These are phyloP conservation scores for Enteromius unitaeniatus DNA, from an alignment of 2,797 vertebrate species.

Conservation along the genomic window DNA sequence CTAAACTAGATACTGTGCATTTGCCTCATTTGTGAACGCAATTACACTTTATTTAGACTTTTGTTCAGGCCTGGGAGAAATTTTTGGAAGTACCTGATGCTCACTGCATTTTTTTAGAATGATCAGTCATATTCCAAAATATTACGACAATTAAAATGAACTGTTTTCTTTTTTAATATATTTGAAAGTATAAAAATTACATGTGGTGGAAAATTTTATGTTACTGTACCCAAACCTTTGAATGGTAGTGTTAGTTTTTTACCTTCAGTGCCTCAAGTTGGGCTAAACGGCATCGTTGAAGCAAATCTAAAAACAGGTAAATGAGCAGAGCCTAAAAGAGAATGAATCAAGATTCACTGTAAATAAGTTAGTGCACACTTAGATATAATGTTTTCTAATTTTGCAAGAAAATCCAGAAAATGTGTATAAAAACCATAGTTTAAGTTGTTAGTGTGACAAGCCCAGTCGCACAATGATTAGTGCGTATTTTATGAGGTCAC, in stretches of 20 bases:
- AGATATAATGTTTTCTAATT: neutral
- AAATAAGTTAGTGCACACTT: neutral
- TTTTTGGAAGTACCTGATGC: neutral
- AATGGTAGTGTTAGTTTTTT: neutral
- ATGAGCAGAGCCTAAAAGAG: conserved; percentile 73
- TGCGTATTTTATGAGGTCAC: too few species aligned
- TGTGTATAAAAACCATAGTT: neutral
- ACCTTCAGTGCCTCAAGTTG: conserved; percentile 76
- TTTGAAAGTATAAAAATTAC: neutral
- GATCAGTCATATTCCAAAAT: neutral
- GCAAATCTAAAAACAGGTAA: conserved; percentile 79
- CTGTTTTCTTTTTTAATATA: neutral
- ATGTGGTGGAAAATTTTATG: neutral
- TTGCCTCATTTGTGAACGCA: neutral
- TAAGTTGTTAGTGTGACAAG: neutral
- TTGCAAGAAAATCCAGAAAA: neutral
- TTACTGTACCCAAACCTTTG: neutral
- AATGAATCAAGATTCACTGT: conserved; percentile 17
- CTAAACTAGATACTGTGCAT: neutral
- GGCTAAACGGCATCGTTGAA: conserved; percentile 76
- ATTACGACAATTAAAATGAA: neutral
- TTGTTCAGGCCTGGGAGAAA: neutral
- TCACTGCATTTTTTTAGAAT: neutral
- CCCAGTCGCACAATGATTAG: too few species aligned
- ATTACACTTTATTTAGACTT: neutral